phyloP scores from a whole-genome alignment of 2,888 invertebrate genomes.

The Torymus tubicola region DNA sequence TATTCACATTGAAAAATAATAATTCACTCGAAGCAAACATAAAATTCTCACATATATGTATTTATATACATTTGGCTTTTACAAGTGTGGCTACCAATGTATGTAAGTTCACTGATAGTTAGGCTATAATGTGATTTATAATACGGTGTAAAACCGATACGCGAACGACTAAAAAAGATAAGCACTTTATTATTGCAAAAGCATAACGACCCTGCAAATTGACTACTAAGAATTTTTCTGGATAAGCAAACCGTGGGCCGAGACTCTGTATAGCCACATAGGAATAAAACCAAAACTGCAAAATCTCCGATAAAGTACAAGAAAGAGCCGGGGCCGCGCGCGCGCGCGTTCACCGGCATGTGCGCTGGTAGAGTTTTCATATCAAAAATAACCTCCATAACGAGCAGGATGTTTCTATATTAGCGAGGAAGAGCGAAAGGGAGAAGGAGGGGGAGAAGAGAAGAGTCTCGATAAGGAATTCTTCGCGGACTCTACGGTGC shows the following conservation, averaged over 20 bases:
- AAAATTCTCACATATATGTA: no score
- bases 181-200: no score
- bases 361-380: slow-evolving; percentile 39
- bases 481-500: slow-evolving; percentile 47
- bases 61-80: no score
- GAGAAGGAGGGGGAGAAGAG: not conserved
- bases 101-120: no score
- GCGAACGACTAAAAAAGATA: no score
- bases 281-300: slow-evolving; percentile 35
- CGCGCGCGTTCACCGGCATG: not conserved
- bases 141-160: no score
- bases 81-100: no score
- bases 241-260: no score
- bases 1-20: no score
- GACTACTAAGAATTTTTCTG: not conserved
- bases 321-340: not conserved
- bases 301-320: slow-evolving; percentile 50
- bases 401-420: slow-evolving; percentile 56
- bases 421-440: slow-evolving; percentile 21
- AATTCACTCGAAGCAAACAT: no score
- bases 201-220: no score
- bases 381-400: slow-evolving; percentile 55
- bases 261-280: not conserved
- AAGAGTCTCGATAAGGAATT: slow-evolving; percentile 52
- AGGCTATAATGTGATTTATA: no score